A percentile compares a stretch with the other conserved stretches of the same genome.
Evolutionary conservation across 1,140 invertebrate species (phyloP).

Genomic region (Odontomachus brunneus): DNA sequence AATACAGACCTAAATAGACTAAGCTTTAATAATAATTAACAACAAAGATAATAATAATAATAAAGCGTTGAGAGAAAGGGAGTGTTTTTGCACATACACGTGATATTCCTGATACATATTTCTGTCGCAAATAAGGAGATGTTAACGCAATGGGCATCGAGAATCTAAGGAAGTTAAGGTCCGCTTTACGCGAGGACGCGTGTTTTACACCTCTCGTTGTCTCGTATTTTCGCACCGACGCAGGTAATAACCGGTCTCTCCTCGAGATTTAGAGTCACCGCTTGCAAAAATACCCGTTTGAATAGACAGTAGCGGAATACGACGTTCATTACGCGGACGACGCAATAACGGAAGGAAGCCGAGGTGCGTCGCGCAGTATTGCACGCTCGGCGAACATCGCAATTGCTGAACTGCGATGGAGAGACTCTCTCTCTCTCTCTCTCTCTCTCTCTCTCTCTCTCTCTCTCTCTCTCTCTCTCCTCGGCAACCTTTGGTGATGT

Average conservation of each 20-base stretch:
- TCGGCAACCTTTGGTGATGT: slow-evolving; percentile 42
- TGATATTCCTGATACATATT: no score
- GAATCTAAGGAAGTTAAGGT: not conserved
- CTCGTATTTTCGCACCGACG: slow-evolving; percentile 12
- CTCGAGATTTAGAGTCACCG: slow-evolving; percentile 29
- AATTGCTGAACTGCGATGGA: slow-evolving; percentile 39
- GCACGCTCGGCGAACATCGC: slow-evolving; percentile 35
- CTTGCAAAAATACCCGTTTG: slow-evolving; percentile 27
- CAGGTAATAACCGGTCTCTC: slow-evolving; percentile 12
- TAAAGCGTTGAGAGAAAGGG: no score
- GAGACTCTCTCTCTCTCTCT: not conserved
- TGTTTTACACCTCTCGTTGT: slow-evolving; percentile 18
- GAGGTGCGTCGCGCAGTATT: slow-evolving; percentile 46
- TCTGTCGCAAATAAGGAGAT: no score
- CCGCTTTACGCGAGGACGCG: not conserved
- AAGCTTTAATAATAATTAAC: no score
- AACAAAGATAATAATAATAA: no score
- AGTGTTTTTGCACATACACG: no score
- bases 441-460: not conserved
- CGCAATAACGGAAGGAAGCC: slow-evolving; percentile 50
- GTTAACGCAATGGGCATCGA: not conserved
- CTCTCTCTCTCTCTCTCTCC: not conserved
- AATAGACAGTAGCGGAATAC: not conserved
- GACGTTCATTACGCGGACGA: slow-evolving; percentile 21
- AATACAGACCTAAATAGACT: no score